Conservation (phyloP, 2,888 invertebrate species). For the Drosophila sordidapex region DNA sequence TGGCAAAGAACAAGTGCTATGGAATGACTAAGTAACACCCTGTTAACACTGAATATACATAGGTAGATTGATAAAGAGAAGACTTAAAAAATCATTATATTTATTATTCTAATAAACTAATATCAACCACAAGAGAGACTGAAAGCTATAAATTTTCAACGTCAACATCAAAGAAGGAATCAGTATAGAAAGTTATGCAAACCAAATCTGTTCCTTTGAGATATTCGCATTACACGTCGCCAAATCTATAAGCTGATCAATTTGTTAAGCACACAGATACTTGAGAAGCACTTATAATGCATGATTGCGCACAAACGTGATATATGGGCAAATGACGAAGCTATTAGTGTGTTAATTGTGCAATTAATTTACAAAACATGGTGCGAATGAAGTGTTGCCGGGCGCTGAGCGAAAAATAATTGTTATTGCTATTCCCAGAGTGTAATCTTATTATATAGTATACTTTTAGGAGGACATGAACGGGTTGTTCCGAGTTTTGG, state of each 20-base stretch:
- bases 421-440: conserved; percentile 9
- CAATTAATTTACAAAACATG: conserved; percentile 50
- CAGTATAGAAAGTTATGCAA: neutral
- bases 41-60: neutral
- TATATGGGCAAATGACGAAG: conserved; percentile 30
- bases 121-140: neutral
- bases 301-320: conserved; percentile 42
- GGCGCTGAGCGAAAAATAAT: neutral
- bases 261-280: conserved; percentile 30
- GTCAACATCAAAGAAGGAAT: neutral
- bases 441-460: conserved; percentile 9
- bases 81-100: neutral
- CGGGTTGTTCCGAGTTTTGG: neutral
- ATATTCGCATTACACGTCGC: neutral
- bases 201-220: no score
- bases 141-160: neutral
- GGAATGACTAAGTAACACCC: conserved; percentile 15
- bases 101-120: neutral
- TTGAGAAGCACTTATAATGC: conserved; percentile 21
- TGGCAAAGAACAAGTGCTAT: neutral
- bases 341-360: conserved; percentile 60
- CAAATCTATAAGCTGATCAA: conserved; percentile 17
- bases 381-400: neutral
- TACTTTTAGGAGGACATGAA: conserved; percentile 9
- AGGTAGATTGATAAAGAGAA: neutral